Base-by-base conservation (phyloP, 2,113 vertebrate species). In the Puffinus mauretanicus region DNA sequence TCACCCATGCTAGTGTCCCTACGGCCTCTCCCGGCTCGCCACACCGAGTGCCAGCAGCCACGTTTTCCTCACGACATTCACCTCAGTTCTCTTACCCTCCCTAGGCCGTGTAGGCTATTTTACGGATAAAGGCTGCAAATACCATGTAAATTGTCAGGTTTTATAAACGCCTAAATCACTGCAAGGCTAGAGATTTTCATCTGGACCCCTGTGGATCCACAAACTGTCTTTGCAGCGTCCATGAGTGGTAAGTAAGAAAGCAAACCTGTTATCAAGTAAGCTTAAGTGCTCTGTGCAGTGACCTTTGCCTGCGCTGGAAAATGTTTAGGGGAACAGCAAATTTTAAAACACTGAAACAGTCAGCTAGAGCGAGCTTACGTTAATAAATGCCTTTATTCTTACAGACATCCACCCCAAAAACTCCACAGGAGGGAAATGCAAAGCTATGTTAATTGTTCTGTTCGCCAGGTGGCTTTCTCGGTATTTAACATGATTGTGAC, bases 1-100 rank as follows among this genome's bases (percentile, higher is more conserved):
- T 5, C 44, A n/a, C n/a, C 46, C 54, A 0, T 4, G 15, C 29
- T 18, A 2, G 29, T 3, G 2, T 4, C 47, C 10, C 0, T 5
- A 5, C 5, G 3, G 70, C 34, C 6, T 27, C 21, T 34, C 44
- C 38, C 1, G 0, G 24, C 27, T 49, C 8, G 0, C n/a, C 58
- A 9, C 22, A 16, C 15, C 18, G 3, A 62, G 51, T 13, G 2
- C 44, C 7, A 0, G 16, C 58, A 44, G 19, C 54, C 60, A 38
- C 1, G 0, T 46, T 65, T 6, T 2, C 12, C n/a, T 60, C 30
- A 4, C 0, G 3, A 8, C 13, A 2, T 27, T 49, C 40, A 20
- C 20, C 38, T 47, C 49, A 1, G 26, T 25, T 40, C n/a, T 32
- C 32, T 10, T 3, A 11, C 15, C 22, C 0, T 7, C 18, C 65